Evolutionary conservation across 2,797 vertebrate species (phyloP), one percentile per base, ranked within the genome.

Genomic region (Hoplostethus atlanticus): DNA sequence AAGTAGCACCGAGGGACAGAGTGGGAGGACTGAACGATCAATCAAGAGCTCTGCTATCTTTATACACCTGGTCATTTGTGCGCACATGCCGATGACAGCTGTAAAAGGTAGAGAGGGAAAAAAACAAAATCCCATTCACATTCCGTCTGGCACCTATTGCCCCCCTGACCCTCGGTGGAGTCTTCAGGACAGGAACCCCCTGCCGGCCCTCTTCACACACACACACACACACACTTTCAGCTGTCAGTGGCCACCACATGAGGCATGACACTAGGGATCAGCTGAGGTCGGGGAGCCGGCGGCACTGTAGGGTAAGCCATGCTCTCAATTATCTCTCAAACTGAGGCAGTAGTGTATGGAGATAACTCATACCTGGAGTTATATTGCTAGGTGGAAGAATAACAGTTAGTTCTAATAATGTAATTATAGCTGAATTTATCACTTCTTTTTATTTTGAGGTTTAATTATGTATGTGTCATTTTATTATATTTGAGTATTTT

Each of bases 41-140:
- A 46, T 46, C 42, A 46, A 5, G 50, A 25, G 15, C 12, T n/a
- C 53, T 21, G 71, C 42, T 77, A 70, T 73, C 60, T 82, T 68
- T 72, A 64, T 55, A 68, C 74, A 63, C 50, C 17, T 34, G 38
- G 68, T 79, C 70, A 73, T 15, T 50, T 28, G 16, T 17, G 57
- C 30, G 60, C 72, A 83, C 63, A 17, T 31, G 63, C 50, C 79
- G 78, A 84, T 68, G 74, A 75, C 83, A 89, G 83, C 79, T 86
- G 84, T 76, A 66, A 66, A 56, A 72, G 67, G 65, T 78, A 56
- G 13, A 44, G 46, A 66, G 44, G 52, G 64, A 68, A 71, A 70
- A 81, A 53, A 83, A 69, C 28, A 17, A 63, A 64, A 62, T 28
- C 60, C 30, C 21, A 7, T 36, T 36, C 66, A 58, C 38, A 65